Percentiles rank a stretch among this genome's conserved stretches.
These are phyloP conservation scores for Trididemnum clinides DNA, from an alignment of 23 tunicate species.

Conservation along the genomic window DNA sequence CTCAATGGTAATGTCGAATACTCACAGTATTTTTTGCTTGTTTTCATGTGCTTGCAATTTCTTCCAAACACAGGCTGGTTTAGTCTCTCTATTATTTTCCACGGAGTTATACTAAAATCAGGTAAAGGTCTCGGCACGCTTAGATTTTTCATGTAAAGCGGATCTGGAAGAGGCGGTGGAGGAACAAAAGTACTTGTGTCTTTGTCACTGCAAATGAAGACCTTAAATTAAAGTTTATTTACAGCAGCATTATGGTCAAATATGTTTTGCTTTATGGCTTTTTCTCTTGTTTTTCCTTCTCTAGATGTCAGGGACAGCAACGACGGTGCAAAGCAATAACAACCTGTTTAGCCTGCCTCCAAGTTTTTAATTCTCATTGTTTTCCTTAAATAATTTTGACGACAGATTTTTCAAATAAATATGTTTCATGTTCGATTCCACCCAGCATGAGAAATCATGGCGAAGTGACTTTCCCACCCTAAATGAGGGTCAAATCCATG, in stretches of 20 bases:
- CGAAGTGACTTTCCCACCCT: too few relatives aligned
- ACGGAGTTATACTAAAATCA: constrained; percentile 21
- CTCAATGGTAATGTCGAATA: too few relatives aligned
- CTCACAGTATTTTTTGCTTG: constrained; percentile 26
- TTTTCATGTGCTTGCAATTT: constrained; percentile 34
- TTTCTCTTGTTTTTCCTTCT: too few relatives aligned
- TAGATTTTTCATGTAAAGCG: constrained; percentile 14
- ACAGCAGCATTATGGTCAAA: not conserved
- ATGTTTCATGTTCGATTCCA: too few relatives aligned
- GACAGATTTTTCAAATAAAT: too few relatives aligned
- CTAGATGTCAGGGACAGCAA: too few relatives aligned
- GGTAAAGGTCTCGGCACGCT: constrained; percentile 16
- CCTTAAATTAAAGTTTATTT: not conserved
- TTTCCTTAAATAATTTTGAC: too few relatives aligned
- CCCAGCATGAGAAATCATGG: too few relatives aligned
- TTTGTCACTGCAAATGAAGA: not conserved
- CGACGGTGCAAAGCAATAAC: too few relatives aligned
- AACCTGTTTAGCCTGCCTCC: too few relatives aligned
- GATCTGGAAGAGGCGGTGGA: constrained; percentile 19
- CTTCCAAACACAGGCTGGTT: not conserved
- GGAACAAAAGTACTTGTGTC: constrained; percentile 18
- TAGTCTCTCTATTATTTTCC: constrained; percentile 17
- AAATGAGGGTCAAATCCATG: too few relatives aligned
- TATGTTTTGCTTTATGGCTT: not conserved
- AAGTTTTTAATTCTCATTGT: too few relatives aligned